A percentile compares a stretch with the other conserved stretches of the same genome.
Evolutionary conservation across 2,888 invertebrate genomes (phyloP).

Genomic region (Escarpia spicata): DNA sequence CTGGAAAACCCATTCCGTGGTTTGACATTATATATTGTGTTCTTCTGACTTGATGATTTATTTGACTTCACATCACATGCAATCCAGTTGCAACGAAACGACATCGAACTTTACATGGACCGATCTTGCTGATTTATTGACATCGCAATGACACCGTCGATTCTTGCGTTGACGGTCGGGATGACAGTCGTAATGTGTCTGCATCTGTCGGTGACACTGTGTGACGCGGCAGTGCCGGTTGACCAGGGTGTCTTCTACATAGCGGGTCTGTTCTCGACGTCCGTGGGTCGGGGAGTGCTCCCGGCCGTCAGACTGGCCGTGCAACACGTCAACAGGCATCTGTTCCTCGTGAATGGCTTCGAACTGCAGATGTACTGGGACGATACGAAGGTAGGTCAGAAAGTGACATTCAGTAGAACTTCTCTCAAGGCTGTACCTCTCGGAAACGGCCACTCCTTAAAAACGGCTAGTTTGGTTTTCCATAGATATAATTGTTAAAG

Average conservation of each 20-base stretch:
- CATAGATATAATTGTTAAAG: too few relatives aligned
- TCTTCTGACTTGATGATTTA: background rate
- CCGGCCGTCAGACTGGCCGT: slow-evolving; percentile 94
- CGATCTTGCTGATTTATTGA: background rate
- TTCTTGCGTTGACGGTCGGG: background rate
- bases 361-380: slow-evolving; percentile 95
- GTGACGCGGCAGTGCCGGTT: background rate
- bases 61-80: background rate
- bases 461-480: too few relatives aligned
- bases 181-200: background rate
- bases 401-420: background rate
- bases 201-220: background rate
- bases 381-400: slow-evolving; percentile 83
- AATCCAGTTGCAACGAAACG: background rate
- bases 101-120: background rate
- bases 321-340: slow-evolving; percentile 92
- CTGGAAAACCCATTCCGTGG: background rate
- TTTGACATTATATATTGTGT: background rate
- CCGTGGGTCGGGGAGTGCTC: slow-evolving; percentile 86
- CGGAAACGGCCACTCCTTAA: too few relatives aligned
- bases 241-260: slow-evolving; percentile 3
- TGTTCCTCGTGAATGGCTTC: slow-evolving; percentile 84
- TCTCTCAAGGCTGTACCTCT: too few relatives aligned
- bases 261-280: background rate
- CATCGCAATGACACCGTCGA: background rate